These are phyloP conservation scores for Acipenser ruthenus DNA, from an alignment of 2,797 vertebrate genomes.

Conservation along the genomic window DNA sequence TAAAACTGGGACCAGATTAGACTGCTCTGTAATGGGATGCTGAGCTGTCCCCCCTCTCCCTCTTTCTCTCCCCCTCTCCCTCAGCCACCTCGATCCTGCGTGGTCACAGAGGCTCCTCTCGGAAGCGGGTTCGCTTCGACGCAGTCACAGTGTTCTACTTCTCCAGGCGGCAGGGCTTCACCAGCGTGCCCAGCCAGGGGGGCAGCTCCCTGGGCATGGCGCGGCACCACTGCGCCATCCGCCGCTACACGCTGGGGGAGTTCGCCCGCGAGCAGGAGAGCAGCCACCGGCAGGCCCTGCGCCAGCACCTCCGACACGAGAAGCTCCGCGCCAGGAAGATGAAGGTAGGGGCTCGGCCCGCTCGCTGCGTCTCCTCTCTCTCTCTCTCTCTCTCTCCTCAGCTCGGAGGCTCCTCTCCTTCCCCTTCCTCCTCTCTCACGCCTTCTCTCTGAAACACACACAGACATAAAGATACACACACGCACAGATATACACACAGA, in stretches of 20 bases:
- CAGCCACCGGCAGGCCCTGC: conserved; percentile 76
- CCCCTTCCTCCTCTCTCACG: no score
- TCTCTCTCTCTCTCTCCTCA: not conserved
- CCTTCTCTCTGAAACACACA: no score
- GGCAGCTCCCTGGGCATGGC: conserved; percentile 95
- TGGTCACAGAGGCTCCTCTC: conserved; percentile 71
- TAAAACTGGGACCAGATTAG: no score
- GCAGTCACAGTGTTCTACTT: conserved; percentile 94
- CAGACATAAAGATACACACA: no score
- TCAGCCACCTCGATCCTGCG: conserved; percentile 90
- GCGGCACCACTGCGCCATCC: conserved; percentile 79
- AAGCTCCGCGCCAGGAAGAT: conserved; percentile 88
- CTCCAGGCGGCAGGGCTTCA: conserved; percentile 85
- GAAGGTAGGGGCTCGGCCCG: conserved; percentile 60
- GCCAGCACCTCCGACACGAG: conserved; percentile 86
- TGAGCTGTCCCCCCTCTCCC: not conserved
- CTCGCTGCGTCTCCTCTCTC: no score
- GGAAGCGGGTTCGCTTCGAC: conserved; percentile 85
- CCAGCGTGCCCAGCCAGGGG: conserved; percentile 91
- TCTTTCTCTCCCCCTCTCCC: not conserved
- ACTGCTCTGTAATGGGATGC: not conserved
- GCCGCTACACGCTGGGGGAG: conserved; percentile 85
- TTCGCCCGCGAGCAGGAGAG: conserved; percentile 86
- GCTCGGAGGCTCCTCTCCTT: no score
- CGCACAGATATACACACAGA: no score